Conservation (phyloP, 1,140 invertebrate genomes). For the Lepidurus couesii region DNA sequence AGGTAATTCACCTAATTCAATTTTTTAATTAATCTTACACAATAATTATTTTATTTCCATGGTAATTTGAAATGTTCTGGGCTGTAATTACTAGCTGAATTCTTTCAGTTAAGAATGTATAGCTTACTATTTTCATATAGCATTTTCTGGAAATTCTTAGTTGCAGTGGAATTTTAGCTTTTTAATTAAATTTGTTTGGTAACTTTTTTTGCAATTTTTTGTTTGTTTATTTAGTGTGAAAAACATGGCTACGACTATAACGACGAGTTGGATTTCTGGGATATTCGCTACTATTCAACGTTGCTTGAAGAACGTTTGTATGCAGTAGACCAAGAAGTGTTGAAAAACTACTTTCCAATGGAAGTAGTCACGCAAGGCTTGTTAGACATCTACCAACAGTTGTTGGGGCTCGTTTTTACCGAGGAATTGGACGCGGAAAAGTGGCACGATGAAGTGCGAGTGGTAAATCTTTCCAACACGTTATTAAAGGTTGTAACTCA, state of each 20-base stretch:
- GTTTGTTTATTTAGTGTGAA: slow-evolving; percentile 46
- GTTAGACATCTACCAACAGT: slow-evolving; percentile 50
- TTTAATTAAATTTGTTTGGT: neutral
- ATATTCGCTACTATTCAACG: slow-evolving; percentile 50
- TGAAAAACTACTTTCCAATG: slow-evolving; percentile 53
- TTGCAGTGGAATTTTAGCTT: neutral
- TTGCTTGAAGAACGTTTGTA: slow-evolving; percentile 50
- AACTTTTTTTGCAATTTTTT: neutral
- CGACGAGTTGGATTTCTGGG: slow-evolving; percentile 49
- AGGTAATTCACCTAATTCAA: slow-evolving; percentile 40
- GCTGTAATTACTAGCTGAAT: slow-evolving; percentile 27
- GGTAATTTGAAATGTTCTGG: neutral
- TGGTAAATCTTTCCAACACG: slow-evolving; percentile 43
- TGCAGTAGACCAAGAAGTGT: slow-evolving; percentile 50
- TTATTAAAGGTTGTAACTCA: slow-evolving; percentile 11
- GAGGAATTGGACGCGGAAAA: slow-evolving; percentile 45
- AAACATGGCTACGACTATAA: slow-evolving; percentile 47
- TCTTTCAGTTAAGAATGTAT: neutral
- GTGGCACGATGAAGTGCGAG: slow-evolving; percentile 52
- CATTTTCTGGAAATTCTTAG: neutral
- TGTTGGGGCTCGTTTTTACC: slow-evolving; percentile 50
- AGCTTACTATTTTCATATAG: neutral
- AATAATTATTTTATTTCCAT: neutral
- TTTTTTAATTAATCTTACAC: neutral
- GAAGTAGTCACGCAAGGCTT: slow-evolving; percentile 50